Base-by-base conservation (phyloP, 2,888 invertebrate species). In the Andrena hattorfiana region DNA sequence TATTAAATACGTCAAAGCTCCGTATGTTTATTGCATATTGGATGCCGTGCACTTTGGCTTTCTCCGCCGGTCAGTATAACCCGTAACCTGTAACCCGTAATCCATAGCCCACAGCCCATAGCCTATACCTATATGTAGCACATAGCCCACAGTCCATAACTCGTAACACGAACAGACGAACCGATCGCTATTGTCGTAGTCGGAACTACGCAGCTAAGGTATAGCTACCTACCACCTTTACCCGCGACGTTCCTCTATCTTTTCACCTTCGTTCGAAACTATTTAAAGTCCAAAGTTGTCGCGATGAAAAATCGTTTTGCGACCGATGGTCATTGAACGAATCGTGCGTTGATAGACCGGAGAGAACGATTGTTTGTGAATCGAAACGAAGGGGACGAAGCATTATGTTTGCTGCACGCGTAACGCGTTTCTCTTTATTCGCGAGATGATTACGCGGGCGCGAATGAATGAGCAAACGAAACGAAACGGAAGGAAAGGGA, bases 11-110 rank as follows among this genome's bases (percentile, higher is more conserved):
- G 93, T 93, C 93, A 93, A 93, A 92, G 89, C 88, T 86, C 87
- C 90, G 92, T 92, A 92, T 93, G 93, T 93, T 93, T 93, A 93
- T 93, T 93, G 93, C 93, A 93, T 93, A 93, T 93, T 93, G 93
- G 93, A 92, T 93, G 90, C 87, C 87, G 87, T 87, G 87, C 89
- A 85, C 89, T 88, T 89, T 83, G 90, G 83, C 85, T 88, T 84
- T 78, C 87, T 79, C 74, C 56, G 80, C 83, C 78, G 81, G 74
- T 83, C 81, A 28, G 81, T 63, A 64, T 73, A 73, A 56, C 81
- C 78, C 82, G 64, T 76, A 74, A 66, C 79, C 79, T 84, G 75
- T 86, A 87, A 85, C 87, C 81, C 81, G 79, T 75, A 86, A 66
- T 77, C 82, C 87, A 81, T 87, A 87, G 85, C 84, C 83, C 81